These are phyloP conservation scores for Crotalus horridus DNA, from an alignment of 2,113 vertebrate species.

Conservation along the genomic window DNA sequence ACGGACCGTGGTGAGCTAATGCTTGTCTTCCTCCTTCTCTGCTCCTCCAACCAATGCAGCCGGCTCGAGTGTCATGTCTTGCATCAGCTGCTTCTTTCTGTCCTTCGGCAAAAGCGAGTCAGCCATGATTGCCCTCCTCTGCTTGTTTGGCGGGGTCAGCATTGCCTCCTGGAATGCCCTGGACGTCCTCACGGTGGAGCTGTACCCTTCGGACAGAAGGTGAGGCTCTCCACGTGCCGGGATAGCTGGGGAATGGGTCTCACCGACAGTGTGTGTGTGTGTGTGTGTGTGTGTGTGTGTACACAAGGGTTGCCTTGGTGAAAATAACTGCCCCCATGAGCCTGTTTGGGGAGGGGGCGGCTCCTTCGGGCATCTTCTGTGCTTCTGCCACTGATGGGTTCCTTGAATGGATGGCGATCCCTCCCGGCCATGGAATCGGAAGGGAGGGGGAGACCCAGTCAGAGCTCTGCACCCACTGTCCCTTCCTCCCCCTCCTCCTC, in stretches of 20 bases:
- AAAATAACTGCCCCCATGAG: neutral
- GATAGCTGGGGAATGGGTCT: neutral
- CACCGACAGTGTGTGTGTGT: neutral
- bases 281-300: neutral
- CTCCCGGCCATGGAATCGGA: neutral
- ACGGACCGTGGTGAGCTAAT: neutral
- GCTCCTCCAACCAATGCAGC: slow-evolving; percentile 64
- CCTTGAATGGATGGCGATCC: neutral
- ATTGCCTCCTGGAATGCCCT: slow-evolving; percentile 97
- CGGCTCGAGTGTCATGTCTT: slow-evolving; percentile 95
- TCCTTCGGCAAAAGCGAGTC: slow-evolving; percentile 97
- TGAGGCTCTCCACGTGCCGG: slow-evolving; percentile 39
- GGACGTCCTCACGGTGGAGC: slow-evolving; percentile 94
- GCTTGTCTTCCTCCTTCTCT: fast-evolving
- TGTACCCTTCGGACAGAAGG: slow-evolving; percentile 97
- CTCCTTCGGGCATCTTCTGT: neutral
- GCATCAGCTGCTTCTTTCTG: slow-evolving; percentile 96
- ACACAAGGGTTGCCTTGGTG: neutral
- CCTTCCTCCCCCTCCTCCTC: neutral
- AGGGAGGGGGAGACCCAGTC: neutral
- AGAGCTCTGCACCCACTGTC: too few relatives aligned
- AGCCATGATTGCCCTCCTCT: slow-evolving; percentile 96
- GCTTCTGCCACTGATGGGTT: neutral
- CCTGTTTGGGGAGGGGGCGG: neutral
- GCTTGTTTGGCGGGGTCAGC: slow-evolving; percentile 94